Conservation (phyloP, 2,113 vertebrate species). For the Noctilio leporinus region DNA sequence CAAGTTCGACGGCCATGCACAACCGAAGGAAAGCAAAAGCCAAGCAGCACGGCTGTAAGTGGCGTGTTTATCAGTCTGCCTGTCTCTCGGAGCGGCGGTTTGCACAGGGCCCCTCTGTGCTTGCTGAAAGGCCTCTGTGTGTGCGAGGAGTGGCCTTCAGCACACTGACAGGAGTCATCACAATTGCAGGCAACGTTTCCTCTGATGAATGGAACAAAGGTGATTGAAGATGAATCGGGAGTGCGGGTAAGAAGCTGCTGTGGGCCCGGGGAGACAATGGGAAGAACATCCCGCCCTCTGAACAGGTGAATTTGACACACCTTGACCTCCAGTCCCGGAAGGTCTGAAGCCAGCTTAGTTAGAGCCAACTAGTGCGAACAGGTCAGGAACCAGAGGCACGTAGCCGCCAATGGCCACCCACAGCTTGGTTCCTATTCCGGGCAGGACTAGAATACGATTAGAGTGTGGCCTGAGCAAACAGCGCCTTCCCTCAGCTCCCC, state of each 20-base stretch:
- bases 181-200: not conserved
- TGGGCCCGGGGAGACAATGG: not conserved
- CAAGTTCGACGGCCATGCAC: rapidly evolving
- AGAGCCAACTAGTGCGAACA: not conserved
- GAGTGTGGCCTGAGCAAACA: conserved; percentile 7
- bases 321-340: not conserved
- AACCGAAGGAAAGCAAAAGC: not conserved
- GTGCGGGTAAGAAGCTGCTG: not conserved
- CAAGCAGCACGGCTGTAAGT: rapidly evolving
- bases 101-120: conserved; percentile 35
- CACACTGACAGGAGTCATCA: not conserved
- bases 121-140: not conserved
- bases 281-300: not conserved
- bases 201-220: conserved; percentile 30
- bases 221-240: not conserved
- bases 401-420: rapidly evolving
- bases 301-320: not conserved
- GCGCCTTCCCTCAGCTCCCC: not conserved
- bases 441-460: not conserved
- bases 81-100: rapidly evolving
- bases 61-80: rapidly evolving
- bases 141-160: not conserved
- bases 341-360: not conserved
- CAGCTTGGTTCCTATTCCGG: not conserved
- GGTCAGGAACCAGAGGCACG: not conserved